A percentile compares a stretch with the other conserved stretches of the same genome.
These are phyloP conservation scores for Plagiodera versicolora DNA, from an alignment of 2,888 invertebrate genomes.

Conservation along the genomic window DNA sequence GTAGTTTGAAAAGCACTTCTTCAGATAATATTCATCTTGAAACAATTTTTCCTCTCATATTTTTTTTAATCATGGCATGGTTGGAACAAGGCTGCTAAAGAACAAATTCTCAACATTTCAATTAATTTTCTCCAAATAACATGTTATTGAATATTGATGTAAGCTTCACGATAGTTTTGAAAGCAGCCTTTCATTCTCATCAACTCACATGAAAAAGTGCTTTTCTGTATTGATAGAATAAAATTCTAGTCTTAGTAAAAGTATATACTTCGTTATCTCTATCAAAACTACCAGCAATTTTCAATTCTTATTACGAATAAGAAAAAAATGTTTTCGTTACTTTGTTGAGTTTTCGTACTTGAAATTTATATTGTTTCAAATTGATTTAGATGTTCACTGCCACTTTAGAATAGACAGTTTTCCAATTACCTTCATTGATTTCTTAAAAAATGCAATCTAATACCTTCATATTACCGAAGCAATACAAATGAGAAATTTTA, in stretches of 20 bases:
- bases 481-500: constrained; percentile 34
- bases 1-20: constrained; percentile 48
- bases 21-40: constrained; percentile 23
- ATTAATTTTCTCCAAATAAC: neutral
- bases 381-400: constrained; percentile 50
- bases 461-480: constrained; percentile 33
- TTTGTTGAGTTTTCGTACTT: constrained; percentile 33
- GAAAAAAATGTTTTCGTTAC: constrained; percentile 11
- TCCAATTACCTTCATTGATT: constrained; percentile 24
- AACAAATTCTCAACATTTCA: neutral
- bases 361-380: constrained; percentile 37
- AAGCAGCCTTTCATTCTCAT: no score
- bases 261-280: constrained; percentile 15
- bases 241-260: constrained; percentile 43
- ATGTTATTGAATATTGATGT: neutral
- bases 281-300: neutral
- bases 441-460: constrained; percentile 22
- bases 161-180: no score
- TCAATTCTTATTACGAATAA: no score
- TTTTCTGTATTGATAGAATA: constrained; percentile 39
- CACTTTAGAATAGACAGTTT: constrained; percentile 41
- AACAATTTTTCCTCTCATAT: no score
- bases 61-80: no score
- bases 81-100: neutral
- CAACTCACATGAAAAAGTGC: constrained; percentile 40